These are phyloP conservation scores for Anthopleura xanthogrammica DNA, from an alignment of 92 coral and sea anemone genomes.

Conservation along the genomic window DNA sequence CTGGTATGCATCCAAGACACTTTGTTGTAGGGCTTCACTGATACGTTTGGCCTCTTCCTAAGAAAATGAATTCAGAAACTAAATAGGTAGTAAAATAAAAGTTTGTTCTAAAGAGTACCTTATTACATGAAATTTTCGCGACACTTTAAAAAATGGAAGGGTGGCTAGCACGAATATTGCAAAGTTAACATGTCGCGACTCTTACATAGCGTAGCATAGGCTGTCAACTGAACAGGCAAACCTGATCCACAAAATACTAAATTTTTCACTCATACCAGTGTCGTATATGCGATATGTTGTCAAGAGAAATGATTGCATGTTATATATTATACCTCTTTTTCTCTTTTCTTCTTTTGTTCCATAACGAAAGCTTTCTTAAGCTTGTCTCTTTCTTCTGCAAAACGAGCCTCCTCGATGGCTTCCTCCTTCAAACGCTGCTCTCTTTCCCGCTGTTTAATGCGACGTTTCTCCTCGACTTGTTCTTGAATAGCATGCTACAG, in stretches of 20 bases:
- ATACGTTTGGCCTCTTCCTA: constrained; percentile 80
- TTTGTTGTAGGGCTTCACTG: constrained; percentile 60
- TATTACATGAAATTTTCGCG: too few relatives aligned
- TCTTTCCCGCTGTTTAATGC: constrained; percentile 74
- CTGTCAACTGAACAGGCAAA: too few relatives aligned
- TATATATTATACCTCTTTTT: constrained; percentile 72
- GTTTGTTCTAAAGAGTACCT: not conserved
- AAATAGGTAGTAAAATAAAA: not conserved
- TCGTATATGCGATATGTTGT: too few relatives aligned
- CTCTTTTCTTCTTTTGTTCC: constrained; percentile 61
- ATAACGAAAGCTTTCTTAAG: constrained; percentile 64
- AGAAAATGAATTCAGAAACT: not conserved
- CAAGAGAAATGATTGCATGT: too few relatives aligned
- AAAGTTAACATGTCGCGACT: too few relatives aligned
- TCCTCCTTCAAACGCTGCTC: constrained; percentile 79
- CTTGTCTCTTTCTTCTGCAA: constrained; percentile 62
- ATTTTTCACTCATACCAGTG: too few relatives aligned
- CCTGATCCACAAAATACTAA: not conserved
- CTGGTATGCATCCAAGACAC: constrained; percentile 70
- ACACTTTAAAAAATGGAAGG: too few relatives aligned
- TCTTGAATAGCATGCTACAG: constrained; percentile 87
- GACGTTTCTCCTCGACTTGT: constrained; percentile 92
- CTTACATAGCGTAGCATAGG: too few relatives aligned
- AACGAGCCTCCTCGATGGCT: constrained; percentile 75
- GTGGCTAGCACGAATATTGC: too few relatives aligned